phyloP scores from a whole-genome alignment of 2,113 vertebrate species.

The Orycteropus afer region DNA sequence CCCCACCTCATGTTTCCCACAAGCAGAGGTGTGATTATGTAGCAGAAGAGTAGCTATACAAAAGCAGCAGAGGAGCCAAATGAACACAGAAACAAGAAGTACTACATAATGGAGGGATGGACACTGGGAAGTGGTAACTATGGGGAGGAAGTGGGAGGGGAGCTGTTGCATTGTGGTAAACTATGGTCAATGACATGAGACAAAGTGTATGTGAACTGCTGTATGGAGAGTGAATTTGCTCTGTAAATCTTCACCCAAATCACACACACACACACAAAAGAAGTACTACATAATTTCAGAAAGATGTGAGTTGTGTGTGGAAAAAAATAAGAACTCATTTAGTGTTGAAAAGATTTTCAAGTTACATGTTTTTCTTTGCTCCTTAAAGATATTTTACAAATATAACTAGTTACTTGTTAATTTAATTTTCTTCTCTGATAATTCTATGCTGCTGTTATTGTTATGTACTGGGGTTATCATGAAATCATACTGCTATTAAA shows the following conservation, averaged over 20 bases:
- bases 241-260: no score
- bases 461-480: no score
- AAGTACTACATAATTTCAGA: conserved; percentile 17
- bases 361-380: neutral
- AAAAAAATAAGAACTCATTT: neutral
- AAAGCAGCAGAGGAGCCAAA: conserved; percentile 23
- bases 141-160: no score
- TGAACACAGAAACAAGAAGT: neutral
- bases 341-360: conserved; percentile 45
- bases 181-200: no score
- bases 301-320: neutral
- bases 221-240: no score
- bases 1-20: neutral
- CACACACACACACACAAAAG: neutral
- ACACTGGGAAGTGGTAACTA: no score
- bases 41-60: neutral
- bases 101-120: neutral
- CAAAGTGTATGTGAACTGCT: no score
- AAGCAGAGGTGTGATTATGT: neutral
- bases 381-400: neutral
- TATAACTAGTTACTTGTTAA: conserved; percentile 1
- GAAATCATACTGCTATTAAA: neutral
- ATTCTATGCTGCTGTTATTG: neutral
- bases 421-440: conserved; percentile 11
- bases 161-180: no score